Evolutionary conservation across 2,797 vertebrate genomes (phyloP), one percentile per base, ranked within the genome.

Genomic region (Sebastiscus albofasciatus): DNA sequence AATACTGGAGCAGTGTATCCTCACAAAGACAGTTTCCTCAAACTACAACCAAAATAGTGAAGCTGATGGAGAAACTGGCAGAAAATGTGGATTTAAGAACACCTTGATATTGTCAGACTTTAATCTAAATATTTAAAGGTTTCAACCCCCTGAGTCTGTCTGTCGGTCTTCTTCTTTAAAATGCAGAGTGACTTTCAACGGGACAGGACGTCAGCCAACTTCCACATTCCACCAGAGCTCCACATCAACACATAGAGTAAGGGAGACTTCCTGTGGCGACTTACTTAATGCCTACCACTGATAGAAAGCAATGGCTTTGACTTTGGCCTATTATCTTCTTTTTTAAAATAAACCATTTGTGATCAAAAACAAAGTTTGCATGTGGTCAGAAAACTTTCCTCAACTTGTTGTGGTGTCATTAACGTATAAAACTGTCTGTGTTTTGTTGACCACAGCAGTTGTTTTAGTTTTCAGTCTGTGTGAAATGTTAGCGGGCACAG

Each of bases 151-250:
- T 18, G 27, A 74, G 27, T 68, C 39, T 72, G 49, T 24, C 29
- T 34, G 26, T 26, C 39, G 5, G 24, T 46, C 42, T 20, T 62
- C 52, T 59, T 58, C 60, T 75, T 85, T 46, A 11, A 75, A 69
- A 72, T 10, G 27, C 52, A 49, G 67, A 78, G 18, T 14, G 54
- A 49, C 67, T 67, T 67, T 80, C 26, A 70, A 78, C n/a, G 13
- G 24, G 61, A 82, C 26, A 36, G 84, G 65, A 67, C 27, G 71
- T 81, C 49, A 58, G 54, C 71, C 79, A 83, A 85, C 78, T 62
- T 84, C 66, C 78, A 85, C 49, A 74, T 89, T 91, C 59, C 80
- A 72, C 49, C 55, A 77, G 65, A 86, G 46, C 78, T 90, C 46
- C 78, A 85, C 54, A 69, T 79, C 56, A 84, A 86, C 39, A 76